Percentiles rank a stretch among this genome's conserved stretches.
Conservation (phyloP, 1,140 invertebrate species). For the Sycophaga agraensis region DNA sequence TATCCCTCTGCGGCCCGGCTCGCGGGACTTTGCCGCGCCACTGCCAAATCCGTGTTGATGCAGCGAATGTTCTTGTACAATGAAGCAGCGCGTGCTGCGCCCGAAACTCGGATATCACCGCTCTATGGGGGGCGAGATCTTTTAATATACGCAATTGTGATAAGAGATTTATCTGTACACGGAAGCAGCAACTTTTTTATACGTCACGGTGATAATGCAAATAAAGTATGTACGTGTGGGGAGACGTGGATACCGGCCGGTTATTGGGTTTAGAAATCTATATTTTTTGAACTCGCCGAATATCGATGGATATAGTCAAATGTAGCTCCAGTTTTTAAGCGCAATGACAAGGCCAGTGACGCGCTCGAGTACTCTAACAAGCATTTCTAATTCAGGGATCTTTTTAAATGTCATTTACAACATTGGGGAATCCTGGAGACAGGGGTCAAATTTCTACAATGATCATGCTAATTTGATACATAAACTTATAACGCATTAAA, state of each 20-base stretch:
- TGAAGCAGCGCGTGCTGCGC: too few relatives aligned
- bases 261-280: constrained; percentile 17
- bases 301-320: constrained; percentile 14
- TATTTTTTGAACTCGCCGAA: constrained; percentile 23
- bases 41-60: too few relatives aligned
- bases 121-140: too few relatives aligned
- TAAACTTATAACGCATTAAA: constrained; percentile 17
- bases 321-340: constrained; percentile 15
- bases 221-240: too few relatives aligned
- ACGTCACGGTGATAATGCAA: constrained; percentile 13
- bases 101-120: too few relatives aligned
- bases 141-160: constrained; percentile 29
- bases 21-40: too few relatives aligned
- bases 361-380: constrained; percentile 1
- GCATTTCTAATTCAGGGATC: constrained; percentile 10
- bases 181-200: constrained; percentile 21
- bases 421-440: background rate
- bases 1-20: too few relatives aligned
- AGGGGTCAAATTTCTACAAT: background rate
- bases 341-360: constrained; percentile 12
- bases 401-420: constrained; percentile 4
- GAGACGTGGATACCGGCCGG: too few relatives aligned
- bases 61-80: too few relatives aligned
- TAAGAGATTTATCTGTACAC: constrained; percentile 22
- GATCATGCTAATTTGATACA: constrained; percentile 1